Evolutionary conservation across 2,888 invertebrate genomes (phyloP), one percentile per base, ranked within the genome.

Genomic region (Diplazon laetatorius): DNA sequence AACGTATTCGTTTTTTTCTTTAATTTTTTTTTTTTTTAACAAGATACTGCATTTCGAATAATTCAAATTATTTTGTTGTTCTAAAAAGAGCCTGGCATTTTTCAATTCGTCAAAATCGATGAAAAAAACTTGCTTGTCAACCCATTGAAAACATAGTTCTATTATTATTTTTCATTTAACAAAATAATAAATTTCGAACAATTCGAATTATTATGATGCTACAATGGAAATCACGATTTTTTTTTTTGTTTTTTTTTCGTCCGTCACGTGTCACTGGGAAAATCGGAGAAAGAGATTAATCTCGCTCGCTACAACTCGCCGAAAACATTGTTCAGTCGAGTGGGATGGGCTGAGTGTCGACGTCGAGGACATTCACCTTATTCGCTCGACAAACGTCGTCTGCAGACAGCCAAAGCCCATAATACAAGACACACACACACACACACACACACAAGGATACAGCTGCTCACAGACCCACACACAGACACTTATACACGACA

Each of bases 261-360:
- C 52, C 8, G 50, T 30, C 52, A 5, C 52, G 14, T 30, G 14
- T 9, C 30, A 14, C 52, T 0, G 30, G 25, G 8, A n/a, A 16
- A 55, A 35, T 55, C 30, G 30, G 30, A 55, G 52, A 55, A 30
- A 30, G 30, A 55, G 52, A 55, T 35, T 25, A 55, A 55, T 55
- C 30, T 55, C 14, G 30, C 52, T 14, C 14, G 25, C 52, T 8
- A 30, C n/a, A n/a, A n/a, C 14, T 30, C 0, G 52, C 16, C 16
- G 52, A 35, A 55, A 55, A 55, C 52, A 55, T 55, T 55, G 30
- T 35, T 30, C 30, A 55, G 10, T 55, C 52, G 52, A 55, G 52
- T 55, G 30, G 8, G 1, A n/a, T n/a, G 52, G 12, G 52, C 30
- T 55, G 25, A 30, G 52, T 55, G 14, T 16, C 52, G 52, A 55